Conservation (phyloP, 2,113 vertebrate species). For the Cololabis saira region DNA sequence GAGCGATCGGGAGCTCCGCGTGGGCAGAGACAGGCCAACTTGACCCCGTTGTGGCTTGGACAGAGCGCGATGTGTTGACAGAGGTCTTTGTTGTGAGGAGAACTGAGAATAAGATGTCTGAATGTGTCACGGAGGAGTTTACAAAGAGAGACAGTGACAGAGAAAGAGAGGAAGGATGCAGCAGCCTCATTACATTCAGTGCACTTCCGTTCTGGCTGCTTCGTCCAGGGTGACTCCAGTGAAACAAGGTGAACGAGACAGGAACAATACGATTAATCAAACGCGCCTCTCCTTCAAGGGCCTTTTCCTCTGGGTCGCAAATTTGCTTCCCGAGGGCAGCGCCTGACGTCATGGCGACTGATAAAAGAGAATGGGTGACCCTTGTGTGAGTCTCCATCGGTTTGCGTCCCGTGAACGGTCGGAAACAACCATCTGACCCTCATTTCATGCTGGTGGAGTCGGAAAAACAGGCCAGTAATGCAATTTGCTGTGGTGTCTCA, state of each 20-base stretch:
- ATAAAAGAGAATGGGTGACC: constrained; percentile 60
- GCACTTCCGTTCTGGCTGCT: constrained; percentile 64
- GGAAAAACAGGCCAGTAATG: constrained; percentile 23
- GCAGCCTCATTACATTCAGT: constrained; percentile 74
- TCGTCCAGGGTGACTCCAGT: constrained; percentile 67
- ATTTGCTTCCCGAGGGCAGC: constrained; percentile 63
- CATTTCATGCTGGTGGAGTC: constrained; percentile 16
- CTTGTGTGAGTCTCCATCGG: constrained; percentile 37
- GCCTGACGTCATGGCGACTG: constrained; percentile 65
- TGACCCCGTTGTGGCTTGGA: constrained; percentile 13
- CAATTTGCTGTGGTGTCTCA: constrained; percentile 9
- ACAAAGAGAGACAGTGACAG: constrained; percentile 44
- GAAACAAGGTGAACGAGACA: constrained; percentile 74
- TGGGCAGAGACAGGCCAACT: not conserved
- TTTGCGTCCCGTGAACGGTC: constrained; percentile 23
- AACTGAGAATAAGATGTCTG: constrained; percentile 53
- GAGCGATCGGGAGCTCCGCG: constrained; percentile 16
- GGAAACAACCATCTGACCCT: constrained; percentile 54
- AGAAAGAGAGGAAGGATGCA: constrained; percentile 66
- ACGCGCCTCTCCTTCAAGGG: constrained; percentile 69
- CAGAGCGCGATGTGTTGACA: constrained; percentile 38
- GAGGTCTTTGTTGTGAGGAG: constrained; percentile 55
- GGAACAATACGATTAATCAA: constrained; percentile 77
- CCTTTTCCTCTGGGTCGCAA: constrained; percentile 66
- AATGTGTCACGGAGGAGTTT: constrained; percentile 45